Percentiles rank a stretch among this genome's conserved stretches.
Conservation (phyloP, 2,113 vertebrate species). For the Mesoclemmys tuberculata region DNA sequence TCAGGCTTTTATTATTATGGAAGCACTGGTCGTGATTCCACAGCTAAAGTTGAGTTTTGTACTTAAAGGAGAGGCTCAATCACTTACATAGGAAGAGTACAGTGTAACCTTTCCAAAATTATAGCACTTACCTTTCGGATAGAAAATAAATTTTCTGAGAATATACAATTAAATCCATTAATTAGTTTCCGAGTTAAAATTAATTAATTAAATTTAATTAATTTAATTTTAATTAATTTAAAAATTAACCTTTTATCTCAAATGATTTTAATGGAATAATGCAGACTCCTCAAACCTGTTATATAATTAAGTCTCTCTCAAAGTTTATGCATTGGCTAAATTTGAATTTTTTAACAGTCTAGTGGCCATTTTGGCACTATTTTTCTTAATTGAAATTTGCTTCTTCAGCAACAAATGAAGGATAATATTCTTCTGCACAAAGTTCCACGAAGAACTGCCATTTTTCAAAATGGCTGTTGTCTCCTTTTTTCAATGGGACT, state of each 20-base stretch:
- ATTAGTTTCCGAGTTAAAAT: background rate
- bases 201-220: too few species aligned
- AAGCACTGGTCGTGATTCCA: background rate
- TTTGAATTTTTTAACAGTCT: background rate
- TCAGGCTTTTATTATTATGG: background rate
- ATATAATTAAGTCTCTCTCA: background rate
- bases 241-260: background rate
- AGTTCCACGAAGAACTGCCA: background rate
- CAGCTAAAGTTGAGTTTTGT: background rate
- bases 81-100: background rate
- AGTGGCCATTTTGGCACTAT: background rate
- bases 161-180: background rate
- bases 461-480: background rate
- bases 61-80: background rate
- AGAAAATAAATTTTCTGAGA: background rate
- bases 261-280: background rate
- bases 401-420: background rate
- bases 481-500: background rate
- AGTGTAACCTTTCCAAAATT: background rate
- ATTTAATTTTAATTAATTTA: too few species aligned
- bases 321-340: background rate
- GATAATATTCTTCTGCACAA: background rate
- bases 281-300: background rate
- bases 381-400: background rate
- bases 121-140: background rate